These are phyloP conservation scores for Pomacea maculata DNA, from an alignment of 1,140 invertebrate species.

Conservation along the genomic window DNA sequence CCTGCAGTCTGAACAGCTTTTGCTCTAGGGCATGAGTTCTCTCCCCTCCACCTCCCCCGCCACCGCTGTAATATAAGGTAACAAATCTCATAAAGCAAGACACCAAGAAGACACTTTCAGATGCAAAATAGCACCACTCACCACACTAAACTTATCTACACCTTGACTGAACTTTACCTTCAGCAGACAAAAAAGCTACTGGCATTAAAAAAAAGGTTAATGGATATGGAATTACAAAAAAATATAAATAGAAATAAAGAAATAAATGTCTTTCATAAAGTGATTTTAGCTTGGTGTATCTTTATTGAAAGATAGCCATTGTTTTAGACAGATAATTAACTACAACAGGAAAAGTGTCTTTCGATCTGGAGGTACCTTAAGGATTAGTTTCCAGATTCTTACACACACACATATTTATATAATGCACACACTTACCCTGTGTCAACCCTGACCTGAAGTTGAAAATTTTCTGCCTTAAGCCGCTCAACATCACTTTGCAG, in stretches of 20 bases:
- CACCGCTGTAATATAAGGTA: slow-evolving; percentile 14
- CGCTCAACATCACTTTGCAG: slow-evolving; percentile 85
- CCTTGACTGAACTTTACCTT: too few relatives aligned
- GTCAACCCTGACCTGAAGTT: slow-evolving; percentile 47
- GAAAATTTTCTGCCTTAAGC: slow-evolving; percentile 73
- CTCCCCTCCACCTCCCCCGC: slow-evolving; percentile 41
- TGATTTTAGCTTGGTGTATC: too few relatives aligned
- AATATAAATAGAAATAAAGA: too few relatives aligned
- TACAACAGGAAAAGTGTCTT: too few relatives aligned
- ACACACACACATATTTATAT: background rate
- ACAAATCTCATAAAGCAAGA: background rate
- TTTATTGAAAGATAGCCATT: too few relatives aligned
- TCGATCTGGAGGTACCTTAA: too few relatives aligned
- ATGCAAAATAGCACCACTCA: background rate
- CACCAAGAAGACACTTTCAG: background rate
- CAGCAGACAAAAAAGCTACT: too few relatives aligned
- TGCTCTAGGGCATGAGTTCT: slow-evolving; percentile 74
- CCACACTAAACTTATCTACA: too few relatives aligned
- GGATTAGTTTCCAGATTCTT: background rate
- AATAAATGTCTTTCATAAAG: too few relatives aligned
- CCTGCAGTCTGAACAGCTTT: slow-evolving; percentile 79
- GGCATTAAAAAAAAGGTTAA: too few relatives aligned
- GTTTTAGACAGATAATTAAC: too few relatives aligned
- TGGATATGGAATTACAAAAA: too few relatives aligned
- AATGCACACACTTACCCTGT: slow-evolving; percentile 41